Evolutionary conservation across 2,797 vertebrate genomes (phyloP).

Genomic region (Enteromius fasciolatus): DNA sequence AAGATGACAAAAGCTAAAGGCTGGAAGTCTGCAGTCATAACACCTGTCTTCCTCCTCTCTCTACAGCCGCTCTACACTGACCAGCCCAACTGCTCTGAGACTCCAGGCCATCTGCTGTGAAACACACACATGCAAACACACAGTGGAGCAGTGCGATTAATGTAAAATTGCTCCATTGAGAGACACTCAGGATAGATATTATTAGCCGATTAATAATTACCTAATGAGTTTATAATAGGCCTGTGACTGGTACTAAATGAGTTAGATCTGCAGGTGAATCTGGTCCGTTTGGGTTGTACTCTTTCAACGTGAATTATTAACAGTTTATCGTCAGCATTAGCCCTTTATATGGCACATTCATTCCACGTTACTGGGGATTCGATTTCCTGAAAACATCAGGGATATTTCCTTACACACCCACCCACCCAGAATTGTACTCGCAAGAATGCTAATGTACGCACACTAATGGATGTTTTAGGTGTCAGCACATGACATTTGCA

Average conservation of each 20-base stretch:
- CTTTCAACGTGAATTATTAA: conserved; percentile 30
- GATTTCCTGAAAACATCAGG: conserved; percentile 21
- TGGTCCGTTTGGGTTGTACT: background rate
- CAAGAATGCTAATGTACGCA: conserved; percentile 27
- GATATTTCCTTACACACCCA: conserved; percentile 35
- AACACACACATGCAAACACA: conserved; percentile 44
- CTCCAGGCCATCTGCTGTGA: conserved; percentile 45
- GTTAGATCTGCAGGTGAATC: conserved; percentile 34
- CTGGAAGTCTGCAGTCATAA: conserved; percentile 33
- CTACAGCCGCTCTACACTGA: conserved; percentile 27
- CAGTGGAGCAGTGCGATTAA: conserved; percentile 27
- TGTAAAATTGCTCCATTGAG: conserved; percentile 39
- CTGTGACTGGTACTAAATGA: conserved; percentile 27
- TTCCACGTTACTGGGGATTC: conserved; percentile 24
- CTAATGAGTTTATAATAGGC: conserved; percentile 45
- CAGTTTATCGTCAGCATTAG: conserved; percentile 6
- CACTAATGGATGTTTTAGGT: conserved; percentile 45
- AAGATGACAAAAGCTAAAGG: conserved; percentile 61
- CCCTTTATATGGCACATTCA: background rate
- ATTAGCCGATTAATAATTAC: conserved; percentile 43
- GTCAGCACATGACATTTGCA: conserved; percentile 54
- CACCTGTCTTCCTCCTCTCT: conserved; percentile 54
- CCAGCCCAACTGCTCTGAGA: conserved; percentile 40
- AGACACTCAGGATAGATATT: conserved; percentile 36
- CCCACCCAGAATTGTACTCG: conserved; percentile 20